phyloP scores from a whole-genome alignment of 2,797 vertebrate species.

The Anabacerthia variegaticeps region DNA sequence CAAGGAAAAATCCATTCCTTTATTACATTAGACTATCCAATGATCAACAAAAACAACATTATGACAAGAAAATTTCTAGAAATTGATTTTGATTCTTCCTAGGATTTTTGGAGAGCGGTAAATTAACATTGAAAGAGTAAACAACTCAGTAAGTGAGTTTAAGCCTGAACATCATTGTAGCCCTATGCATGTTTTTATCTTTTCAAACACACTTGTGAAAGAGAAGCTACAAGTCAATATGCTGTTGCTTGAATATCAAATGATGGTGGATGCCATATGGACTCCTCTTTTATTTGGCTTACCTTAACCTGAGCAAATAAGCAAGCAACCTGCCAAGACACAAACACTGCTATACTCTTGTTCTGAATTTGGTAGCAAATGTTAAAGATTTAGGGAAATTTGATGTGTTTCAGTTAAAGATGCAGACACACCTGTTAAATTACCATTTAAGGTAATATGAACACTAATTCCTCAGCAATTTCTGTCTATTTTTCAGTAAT shows the following conservation, averaged over 20 bases:
- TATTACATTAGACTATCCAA: neutral
- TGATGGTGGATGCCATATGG: neutral
- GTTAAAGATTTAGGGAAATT: neutral
- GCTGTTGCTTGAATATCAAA: neutral
- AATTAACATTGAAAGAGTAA: neutral
- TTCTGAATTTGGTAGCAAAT: neutral
- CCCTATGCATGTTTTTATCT: neutral
- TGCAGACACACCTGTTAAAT: neutral
- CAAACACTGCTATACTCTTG: neutral
- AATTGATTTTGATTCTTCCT: neutral
- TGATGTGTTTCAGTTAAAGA: neutral
- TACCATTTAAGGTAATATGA: neutral
- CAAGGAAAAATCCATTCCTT: neutral
- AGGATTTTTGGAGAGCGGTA: neutral
- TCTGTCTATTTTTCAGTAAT: neutral
- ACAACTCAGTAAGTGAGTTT: neutral
- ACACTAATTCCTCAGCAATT: neutral
- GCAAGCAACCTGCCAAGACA: neutral
- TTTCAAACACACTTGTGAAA: neutral
- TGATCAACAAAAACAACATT: rapidly evolving
- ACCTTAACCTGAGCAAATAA: neutral
- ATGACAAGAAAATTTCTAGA: neutral
- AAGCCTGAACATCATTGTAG: neutral
- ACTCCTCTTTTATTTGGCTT: neutral
- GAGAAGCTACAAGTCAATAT: neutral